Base-by-base conservation (phyloP, 2,888 invertebrate species). In the Drosophila algonquin region DNA sequence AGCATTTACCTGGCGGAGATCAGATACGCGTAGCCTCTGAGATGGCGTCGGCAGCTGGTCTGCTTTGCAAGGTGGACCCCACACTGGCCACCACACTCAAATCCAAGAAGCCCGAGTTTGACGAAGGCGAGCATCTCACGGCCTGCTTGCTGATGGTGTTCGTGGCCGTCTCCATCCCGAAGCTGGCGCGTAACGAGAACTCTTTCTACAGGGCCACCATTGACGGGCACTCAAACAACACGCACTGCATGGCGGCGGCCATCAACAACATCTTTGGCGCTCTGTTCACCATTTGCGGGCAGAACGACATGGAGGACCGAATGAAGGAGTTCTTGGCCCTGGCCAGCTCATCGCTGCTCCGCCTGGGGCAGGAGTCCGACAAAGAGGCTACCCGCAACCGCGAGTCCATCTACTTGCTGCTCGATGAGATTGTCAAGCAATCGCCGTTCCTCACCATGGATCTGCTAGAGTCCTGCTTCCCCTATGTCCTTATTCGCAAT, bases 401-500 rank as follows among this genome's bases (percentile, higher is more conserved):
- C 57, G 99, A 99, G 92, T 98, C 99, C 0, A 97, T 99, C 46
- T 99, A 99, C 93, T 94, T 99, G 62, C 94, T 99, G 40, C 94
- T 99, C 3, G 99, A 99, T 93, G 96, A 98, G 93, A 98, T 99
- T 91, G 99, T 99, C 48, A 98, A 99, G 92, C 98, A 99, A 92
- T 99, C 98, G 14, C 98, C 99, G 14, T 99, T 98, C 93, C 94
- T 99, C 27, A 99, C 99, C 1, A 99, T 99, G 98, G 99, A 99
- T 93, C 94, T 99, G 76, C 93, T 99, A 79, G 99, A 99, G 92
- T 98, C 98, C 12, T 99, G 99, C 93, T 99, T 99, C 93, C 99
- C 99, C 0, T 99, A 99, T 91, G 98, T 98, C 24, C 94, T 99
- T 58, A 97, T 99, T 89, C 95, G 99, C 68, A 99, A 99, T 91